Conservation (phyloP, 1,140 invertebrate species). For the Brachionus rubens region DNA sequence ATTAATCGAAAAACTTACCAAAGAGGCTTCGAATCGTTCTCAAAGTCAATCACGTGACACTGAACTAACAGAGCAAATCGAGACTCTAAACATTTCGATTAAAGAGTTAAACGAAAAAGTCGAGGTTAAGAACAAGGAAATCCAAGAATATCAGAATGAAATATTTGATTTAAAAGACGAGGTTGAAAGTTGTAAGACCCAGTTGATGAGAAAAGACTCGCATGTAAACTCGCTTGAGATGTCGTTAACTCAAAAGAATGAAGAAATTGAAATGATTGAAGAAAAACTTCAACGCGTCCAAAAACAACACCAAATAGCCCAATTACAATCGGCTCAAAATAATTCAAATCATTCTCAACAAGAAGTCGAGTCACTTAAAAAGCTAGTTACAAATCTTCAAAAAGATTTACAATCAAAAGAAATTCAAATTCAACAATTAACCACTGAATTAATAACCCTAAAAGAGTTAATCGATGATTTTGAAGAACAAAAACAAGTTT, state of each 20-base stretch:
- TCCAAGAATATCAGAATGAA: slow-evolving; percentile 57
- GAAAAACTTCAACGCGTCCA: slow-evolving; percentile 60
- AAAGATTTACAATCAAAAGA: slow-evolving; percentile 49
- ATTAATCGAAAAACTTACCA: slow-evolving; percentile 83
- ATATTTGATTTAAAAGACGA: slow-evolving; percentile 50
- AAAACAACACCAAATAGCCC: too few relatives aligned
- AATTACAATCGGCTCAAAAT: not conserved
- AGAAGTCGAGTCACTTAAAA: slow-evolving; percentile 1
- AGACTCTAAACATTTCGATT: slow-evolving; percentile 38
- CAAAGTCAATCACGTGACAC: slow-evolving; percentile 74
- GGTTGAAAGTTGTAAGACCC: slow-evolving; percentile 51
- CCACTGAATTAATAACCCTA: not conserved
- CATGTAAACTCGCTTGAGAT: slow-evolving; percentile 53
- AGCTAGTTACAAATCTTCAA: not conserved
- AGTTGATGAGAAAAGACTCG: slow-evolving; percentile 51
- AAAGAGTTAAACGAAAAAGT: slow-evolving; percentile 45
- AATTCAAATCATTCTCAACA: not conserved
- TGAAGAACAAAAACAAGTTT: slow-evolving; percentile 36
- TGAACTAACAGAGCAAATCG: slow-evolving; percentile 49
- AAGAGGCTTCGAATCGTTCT: slow-evolving; percentile 68
- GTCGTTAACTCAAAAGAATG: slow-evolving; percentile 50
- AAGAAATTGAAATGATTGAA: slow-evolving; percentile 51
- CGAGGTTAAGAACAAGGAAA: slow-evolving; percentile 49
- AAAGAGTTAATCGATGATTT: slow-evolving; percentile 42
- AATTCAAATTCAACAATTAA: slow-evolving; percentile 47